Evolutionary conservation across 2,888 invertebrate genomes (phyloP).

Genomic region (Catocala fraxini): DNA sequence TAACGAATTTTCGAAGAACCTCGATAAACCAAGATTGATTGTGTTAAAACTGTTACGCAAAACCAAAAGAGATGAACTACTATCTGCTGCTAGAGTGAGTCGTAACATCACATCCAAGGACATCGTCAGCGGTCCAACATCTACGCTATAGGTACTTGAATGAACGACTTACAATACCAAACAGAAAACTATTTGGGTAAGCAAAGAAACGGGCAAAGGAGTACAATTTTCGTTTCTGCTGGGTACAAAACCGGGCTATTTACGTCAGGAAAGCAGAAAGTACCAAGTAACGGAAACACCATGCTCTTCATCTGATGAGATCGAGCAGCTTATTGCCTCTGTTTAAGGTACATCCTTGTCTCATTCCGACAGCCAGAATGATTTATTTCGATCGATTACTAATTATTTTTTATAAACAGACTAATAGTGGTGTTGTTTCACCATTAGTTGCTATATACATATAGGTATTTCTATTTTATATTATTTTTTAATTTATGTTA

Average conservation of each 20-base stretch:
- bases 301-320: not conserved
- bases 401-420: too few species aligned
- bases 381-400: too few species aligned
- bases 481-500: too few species aligned
- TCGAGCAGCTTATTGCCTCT: not conserved
- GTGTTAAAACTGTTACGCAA: not conserved
- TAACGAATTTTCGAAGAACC: too few species aligned
- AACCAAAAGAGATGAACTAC: not conserved
- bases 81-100: not conserved
- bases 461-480: too few species aligned
- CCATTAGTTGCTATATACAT: too few species aligned
- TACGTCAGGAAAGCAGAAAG: not conserved
- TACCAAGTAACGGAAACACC: not conserved
- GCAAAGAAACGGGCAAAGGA: not conserved
- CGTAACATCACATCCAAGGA: not conserved
- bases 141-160: too few species aligned
- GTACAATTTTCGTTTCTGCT: not conserved
- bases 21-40: not conserved
- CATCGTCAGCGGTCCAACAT: too few species aligned
- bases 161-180: not conserved
- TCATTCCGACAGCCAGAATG: too few species aligned
- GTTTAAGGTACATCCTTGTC: too few species aligned
- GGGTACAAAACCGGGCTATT: not conserved
- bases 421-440: too few species aligned
- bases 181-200: not conserved